Base-by-base conservation (phyloP, 37 sponge, comb jelly and placozoan genomes). In the Oscarella lobularis region DNA sequence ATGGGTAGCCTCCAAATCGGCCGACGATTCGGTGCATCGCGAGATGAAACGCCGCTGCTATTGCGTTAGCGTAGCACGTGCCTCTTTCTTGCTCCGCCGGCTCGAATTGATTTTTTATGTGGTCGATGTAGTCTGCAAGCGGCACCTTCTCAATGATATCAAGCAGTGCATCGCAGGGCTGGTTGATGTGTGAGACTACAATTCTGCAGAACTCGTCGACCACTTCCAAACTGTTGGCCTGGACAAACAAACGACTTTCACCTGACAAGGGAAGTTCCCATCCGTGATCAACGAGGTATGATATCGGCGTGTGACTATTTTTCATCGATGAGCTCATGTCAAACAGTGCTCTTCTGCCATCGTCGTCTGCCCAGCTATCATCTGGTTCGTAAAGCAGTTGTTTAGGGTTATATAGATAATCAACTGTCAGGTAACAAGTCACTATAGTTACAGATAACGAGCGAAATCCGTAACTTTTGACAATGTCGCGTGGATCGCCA, bases 11-110 rank as follows among this genome's bases (percentile, higher is more conserved):
- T 66, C 82, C 82, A 68, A 76, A 73, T 67, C 82, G 76, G 39
- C 71, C 82, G 39, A 81, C 82, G 76, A 81, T 81, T 34, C 82
- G 82, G 69, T 66, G 67, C 82, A 81, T 81, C 31, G 82, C 82
- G 41, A 81, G 54, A 39, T 81, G 77, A 76, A 75, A 81, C 27
- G 76, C 82, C 39, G 82, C 77, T 66, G 82, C 82, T 76, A 81
- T 76, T 30, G 82, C 76, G 76, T 81, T 76, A 41, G 82, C 82
- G 76, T 66, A 81, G 76, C 82, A 81, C 66, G 82, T 75, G 39
- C 35, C 72, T 1, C 69, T 67, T 2, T 67, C 67, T 67, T 81
- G 82, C 34, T 1, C 2, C 32, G 75, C 1, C 0, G 82, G 76
- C 39, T 81, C 38, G 40, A 81, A 75, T 31, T 67, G 55, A 37